Evolutionary conservation across 2,113 vertebrate genomes (phyloP).

Genomic region (Anarhynchus alexandrinus): DNA sequence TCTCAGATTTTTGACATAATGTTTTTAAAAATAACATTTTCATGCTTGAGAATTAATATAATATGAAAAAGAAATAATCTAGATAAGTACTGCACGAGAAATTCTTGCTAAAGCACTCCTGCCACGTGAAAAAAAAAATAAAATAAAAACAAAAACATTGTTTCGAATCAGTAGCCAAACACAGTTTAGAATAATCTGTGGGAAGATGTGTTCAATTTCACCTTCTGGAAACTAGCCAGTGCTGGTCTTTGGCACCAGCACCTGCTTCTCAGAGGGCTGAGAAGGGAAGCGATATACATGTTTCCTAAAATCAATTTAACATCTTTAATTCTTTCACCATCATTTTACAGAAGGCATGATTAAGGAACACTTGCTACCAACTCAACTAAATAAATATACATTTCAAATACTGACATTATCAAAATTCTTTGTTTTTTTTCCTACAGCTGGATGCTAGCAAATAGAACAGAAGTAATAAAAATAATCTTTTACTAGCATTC

Average conservation of each 20-base stretch:
- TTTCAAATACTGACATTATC: not conserved
- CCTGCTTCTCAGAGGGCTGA: not conserved
- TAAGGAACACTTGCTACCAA: not conserved
- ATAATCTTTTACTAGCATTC: not conserved
- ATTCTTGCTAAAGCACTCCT: not conserved
- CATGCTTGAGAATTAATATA: not conserved
- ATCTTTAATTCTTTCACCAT: not conserved
- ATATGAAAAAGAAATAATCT: not conserved
- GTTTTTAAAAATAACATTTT: not conserved
- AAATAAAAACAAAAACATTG: too few species aligned
- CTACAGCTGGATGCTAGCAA: not conserved
- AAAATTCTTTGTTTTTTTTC: not conserved
- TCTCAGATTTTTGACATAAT: not conserved
- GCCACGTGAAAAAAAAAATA: not conserved
- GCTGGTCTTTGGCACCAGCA: not conserved
- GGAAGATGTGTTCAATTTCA: not conserved
- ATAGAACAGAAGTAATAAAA: not conserved
- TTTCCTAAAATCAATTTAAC: not conserved
- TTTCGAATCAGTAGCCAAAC: not conserved
- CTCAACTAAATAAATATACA: not conserved
- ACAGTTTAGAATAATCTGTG: not conserved
- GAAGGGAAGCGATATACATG: not conserved
- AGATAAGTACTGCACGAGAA: not conserved
- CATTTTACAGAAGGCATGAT: not conserved
- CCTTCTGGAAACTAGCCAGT: not conserved